Conservation (phyloP, 2,888 invertebrate species). For the Thera britannica region DNA sequence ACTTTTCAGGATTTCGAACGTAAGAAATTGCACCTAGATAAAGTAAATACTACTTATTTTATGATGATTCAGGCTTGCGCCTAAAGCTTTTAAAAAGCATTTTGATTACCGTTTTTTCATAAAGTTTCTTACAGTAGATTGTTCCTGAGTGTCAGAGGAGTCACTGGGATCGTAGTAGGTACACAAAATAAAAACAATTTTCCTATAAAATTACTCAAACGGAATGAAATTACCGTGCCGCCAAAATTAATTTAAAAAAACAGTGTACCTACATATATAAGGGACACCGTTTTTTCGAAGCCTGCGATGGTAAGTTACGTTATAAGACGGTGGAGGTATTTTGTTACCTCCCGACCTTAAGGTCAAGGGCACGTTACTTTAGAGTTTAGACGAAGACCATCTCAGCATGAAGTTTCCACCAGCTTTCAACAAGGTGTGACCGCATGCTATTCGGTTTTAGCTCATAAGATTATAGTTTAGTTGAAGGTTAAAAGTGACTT, state of each 20-base stretch:
- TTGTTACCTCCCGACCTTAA: conserved; percentile 34
- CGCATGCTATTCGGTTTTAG: conserved; percentile 14
- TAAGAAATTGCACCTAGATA: conserved; percentile 3
- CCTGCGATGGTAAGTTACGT: not conserved
- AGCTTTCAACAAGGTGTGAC: conserved; percentile 17
- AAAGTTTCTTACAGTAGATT: not conserved
- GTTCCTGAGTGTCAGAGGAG: no score
- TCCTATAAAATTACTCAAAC: no score
- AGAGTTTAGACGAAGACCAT: conserved; percentile 19
- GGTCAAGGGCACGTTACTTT: conserved; percentile 40
- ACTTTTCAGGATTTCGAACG: conserved; percentile 9
- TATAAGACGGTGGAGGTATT: conserved; percentile 6
- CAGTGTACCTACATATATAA: no score
- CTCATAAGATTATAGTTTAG: conserved; percentile 3
- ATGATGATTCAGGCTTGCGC: not conserved
- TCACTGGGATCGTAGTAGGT: no score
- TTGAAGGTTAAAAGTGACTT: no score
- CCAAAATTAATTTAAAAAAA: no score
- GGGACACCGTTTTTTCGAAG: no score
- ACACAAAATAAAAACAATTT: no score
- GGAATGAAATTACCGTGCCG: no score
- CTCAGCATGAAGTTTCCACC: conserved; percentile 28
- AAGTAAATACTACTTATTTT: conserved; percentile 4
- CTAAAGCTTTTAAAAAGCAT: not conserved
- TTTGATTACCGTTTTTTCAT: not conserved